Evolutionary conservation across 2,888 invertebrate genomes (phyloP).

Genomic region (Parascotia fuliginaria): DNA sequence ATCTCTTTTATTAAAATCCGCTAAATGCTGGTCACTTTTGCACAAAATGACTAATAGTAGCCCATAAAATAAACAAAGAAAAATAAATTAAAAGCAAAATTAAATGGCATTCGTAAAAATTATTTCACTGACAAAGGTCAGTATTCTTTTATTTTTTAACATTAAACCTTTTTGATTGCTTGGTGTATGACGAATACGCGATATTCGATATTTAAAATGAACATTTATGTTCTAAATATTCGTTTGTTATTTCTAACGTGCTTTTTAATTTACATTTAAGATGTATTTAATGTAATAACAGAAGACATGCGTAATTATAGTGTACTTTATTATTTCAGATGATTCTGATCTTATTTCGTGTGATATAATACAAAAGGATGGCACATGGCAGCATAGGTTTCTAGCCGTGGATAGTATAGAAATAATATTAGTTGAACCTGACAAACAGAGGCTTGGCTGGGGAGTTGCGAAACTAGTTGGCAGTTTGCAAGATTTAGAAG

Average conservation of each 20-base stretch:
- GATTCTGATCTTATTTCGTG: conserved; percentile 99
- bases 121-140: neutral
- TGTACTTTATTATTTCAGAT: conserved; percentile 86
- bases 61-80: conserved; percentile 3
- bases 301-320: too few species aligned
- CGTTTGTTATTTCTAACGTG: neutral
- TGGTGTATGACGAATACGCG: neutral
- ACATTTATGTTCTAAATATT: neutral
- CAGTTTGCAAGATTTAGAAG: conserved; percentile 97
- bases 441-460: conserved; percentile 97
- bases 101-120: conserved; percentile 5
- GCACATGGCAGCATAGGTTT: conserved; percentile 96
- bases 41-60: neutral
- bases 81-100: conserved; percentile 10
- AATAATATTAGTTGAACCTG: conserved; percentile 98
- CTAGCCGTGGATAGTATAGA: conserved; percentile 98
- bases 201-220: neutral
- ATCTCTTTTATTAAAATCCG: neutral
- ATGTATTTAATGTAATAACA: too few species aligned
- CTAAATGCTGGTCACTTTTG: neutral
- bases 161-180: neutral
- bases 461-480: conserved; percentile 99
- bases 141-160: neutral
- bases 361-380: conserved; percentile 96
- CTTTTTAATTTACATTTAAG: neutral